Evolutionary conservation across 2,113 vertebrate species (phyloP).

Genomic region (Lontra canadensis): DNA sequence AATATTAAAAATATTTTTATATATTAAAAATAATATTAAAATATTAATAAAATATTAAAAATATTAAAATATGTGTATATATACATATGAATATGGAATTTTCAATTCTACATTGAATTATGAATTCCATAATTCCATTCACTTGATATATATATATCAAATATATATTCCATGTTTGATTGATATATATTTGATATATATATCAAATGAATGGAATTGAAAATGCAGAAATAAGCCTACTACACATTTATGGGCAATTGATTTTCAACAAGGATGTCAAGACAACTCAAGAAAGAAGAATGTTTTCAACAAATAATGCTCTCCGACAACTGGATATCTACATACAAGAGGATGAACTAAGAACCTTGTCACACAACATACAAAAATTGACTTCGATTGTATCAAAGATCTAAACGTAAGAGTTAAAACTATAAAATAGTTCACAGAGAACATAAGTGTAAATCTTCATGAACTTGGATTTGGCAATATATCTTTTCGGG

Average conservation of each 20-base stretch:
- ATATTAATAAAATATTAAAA: too few species aligned
- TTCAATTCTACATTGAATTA: too few species aligned
- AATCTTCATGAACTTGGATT: not conserved
- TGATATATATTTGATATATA: not conserved
- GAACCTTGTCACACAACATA: not conserved
- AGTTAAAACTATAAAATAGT: not conserved
- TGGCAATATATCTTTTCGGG: not conserved
- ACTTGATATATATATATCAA: too few species aligned
- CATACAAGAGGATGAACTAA: not conserved
- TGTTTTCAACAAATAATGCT: not conserved
- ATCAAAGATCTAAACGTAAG: slow-evolving; percentile 11
- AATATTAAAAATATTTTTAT: too few species aligned
- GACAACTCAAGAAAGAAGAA: not conserved
- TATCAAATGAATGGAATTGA: not conserved
- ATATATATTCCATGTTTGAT: too few species aligned
- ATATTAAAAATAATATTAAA: too few species aligned
- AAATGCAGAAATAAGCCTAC: slow-evolving; percentile 1
- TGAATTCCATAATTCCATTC: too few species aligned
- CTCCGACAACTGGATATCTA: not conserved
- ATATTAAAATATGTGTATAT: too few species aligned
- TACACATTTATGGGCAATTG: not conserved
- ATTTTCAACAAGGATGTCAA: not conserved
- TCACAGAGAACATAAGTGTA: not conserved
- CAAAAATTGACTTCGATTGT: not conserved
- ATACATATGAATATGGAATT: not conserved